Conservation (phyloP, 2,888 invertebrate genomes). For the Ochropleura plecta region DNA sequence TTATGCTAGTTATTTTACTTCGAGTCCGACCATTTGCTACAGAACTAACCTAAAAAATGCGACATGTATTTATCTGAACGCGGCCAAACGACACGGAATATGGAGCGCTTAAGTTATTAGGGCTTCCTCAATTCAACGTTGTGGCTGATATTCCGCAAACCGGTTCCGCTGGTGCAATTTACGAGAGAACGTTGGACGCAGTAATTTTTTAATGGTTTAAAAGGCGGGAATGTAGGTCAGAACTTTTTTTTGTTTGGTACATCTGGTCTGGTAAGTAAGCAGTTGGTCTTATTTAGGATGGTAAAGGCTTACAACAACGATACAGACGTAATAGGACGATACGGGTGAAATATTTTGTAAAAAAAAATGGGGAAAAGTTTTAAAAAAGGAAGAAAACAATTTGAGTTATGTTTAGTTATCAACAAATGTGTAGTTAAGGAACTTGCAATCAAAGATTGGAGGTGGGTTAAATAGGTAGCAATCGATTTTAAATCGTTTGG, state of each 20-base stretch:
- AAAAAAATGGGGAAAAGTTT: no score
- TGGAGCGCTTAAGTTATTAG: slow-evolving; percentile 76
- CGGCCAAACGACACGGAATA: slow-evolving; percentile 67
- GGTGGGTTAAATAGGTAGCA: neutral
- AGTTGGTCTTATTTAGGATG: neutral
- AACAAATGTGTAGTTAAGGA: neutral
- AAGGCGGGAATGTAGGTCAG: slow-evolving; percentile 45
- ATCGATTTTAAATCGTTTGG: neutral
- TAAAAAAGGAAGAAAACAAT: no score
- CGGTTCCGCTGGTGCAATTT: slow-evolving; percentile 67
- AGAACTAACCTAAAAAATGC: slow-evolving; percentile 59
- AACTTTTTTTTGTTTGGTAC: slow-evolving; percentile 19
- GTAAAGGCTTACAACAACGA: no score
- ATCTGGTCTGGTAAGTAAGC: neutral
- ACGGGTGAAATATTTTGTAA: no score
- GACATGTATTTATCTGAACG: slow-evolving; percentile 58
- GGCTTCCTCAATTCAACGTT: slow-evolving; percentile 82
- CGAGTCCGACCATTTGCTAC: neutral
- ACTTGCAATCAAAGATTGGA: neutral
- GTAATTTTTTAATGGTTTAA: slow-evolving; percentile 30
- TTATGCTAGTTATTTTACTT: neutral
- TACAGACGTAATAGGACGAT: no score
- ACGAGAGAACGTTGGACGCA: slow-evolving; percentile 33
- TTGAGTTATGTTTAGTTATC: neutral
- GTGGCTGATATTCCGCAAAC: slow-evolving; percentile 77